Percentiles rank a stretch among this genome's conserved stretches.
These are phyloP conservation scores for Matsumurasca onukii DNA, from an alignment of 1,140 invertebrate species.

Conservation along the genomic window DNA sequence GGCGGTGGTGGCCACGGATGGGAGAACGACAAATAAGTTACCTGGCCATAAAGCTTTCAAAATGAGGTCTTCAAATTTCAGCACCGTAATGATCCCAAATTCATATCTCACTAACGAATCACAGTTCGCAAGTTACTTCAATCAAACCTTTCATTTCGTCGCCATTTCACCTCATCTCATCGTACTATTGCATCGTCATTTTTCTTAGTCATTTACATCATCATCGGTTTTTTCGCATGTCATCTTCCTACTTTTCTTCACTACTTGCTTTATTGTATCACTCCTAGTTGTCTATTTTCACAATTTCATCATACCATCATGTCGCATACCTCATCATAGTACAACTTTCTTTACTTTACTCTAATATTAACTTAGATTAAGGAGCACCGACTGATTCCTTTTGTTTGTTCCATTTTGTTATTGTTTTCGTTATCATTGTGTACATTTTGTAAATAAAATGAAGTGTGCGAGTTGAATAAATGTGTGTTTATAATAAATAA, in stretches of 20 bases:
- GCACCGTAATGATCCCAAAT: too few relatives aligned
- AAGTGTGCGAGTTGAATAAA: slow-evolving; percentile 22
- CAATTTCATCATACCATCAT: too few relatives aligned
- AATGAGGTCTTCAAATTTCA: too few relatives aligned
- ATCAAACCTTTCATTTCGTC: background rate
- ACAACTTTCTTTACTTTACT: background rate
- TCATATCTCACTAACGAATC: too few relatives aligned
- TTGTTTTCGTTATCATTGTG: slow-evolving; percentile 25
- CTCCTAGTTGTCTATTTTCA: background rate
- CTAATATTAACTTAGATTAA: background rate
- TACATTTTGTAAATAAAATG: slow-evolving; percentile 22
- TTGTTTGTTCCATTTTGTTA: slow-evolving; percentile 21
- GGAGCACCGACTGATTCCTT: slow-evolving; percentile 20
- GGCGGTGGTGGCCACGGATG: slow-evolving; percentile 20
- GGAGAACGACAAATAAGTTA: slow-evolving; percentile 29
- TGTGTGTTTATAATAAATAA: slow-evolving; percentile 23
- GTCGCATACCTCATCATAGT: too few relatives aligned
- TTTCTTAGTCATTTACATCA: background rate
- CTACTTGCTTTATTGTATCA: background rate
- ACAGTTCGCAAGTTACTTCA: too few relatives aligned
- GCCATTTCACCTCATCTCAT: background rate
- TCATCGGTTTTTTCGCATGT: background rate
- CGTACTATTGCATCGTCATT: background rate
- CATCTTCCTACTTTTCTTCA: background rate
- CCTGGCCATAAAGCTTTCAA: slow-evolving; percentile 1